Percentiles rank a stretch among this genome's conserved stretches.
phyloP scores from a whole-genome alignment of 1,140 invertebrate species.

The Acromyrmex echinatior region DNA sequence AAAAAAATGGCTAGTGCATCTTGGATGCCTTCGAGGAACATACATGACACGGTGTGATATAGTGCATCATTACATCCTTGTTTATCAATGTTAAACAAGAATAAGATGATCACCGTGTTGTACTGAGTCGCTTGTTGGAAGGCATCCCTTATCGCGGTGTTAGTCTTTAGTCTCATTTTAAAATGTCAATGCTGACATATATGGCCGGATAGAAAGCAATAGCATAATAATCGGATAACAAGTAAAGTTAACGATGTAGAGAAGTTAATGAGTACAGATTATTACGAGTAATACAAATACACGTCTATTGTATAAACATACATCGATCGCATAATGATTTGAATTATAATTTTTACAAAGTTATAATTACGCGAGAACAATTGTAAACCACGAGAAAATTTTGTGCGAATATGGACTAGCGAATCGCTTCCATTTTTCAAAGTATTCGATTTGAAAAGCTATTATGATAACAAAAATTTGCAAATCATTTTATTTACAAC shows the following conservation, averaged over 20 bases:
- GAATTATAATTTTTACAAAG: not conserved
- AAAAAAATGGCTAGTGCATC: constrained; percentile 56
- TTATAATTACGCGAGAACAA: not conserved
- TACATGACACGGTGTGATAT: too few relatives aligned
- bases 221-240: constrained; percentile 67
- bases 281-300: constrained; percentile 1
- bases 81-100: too few relatives aligned
- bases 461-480: constrained; percentile 2
- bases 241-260: constrained; percentile 22
- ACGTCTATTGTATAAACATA: not conserved
- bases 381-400: not conserved
- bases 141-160: constrained; percentile 26
- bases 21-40: too few relatives aligned
- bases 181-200: constrained; percentile 37
- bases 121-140: too few relatives aligned
- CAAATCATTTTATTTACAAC: not conserved
- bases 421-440: not conserved
- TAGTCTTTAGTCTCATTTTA: constrained; percentile 62
- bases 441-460: not conserved
- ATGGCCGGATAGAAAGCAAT: constrained; percentile 77
- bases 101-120: too few relatives aligned
- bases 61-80: too few relatives aligned
- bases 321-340: not conserved
- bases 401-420: not conserved
- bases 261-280: not conserved